A percentile compares a stretch with the other conserved stretches of the same genome.
phyloP scores from a whole-genome alignment of 1,140 invertebrate species.

The Sycobia sp. region DNA sequence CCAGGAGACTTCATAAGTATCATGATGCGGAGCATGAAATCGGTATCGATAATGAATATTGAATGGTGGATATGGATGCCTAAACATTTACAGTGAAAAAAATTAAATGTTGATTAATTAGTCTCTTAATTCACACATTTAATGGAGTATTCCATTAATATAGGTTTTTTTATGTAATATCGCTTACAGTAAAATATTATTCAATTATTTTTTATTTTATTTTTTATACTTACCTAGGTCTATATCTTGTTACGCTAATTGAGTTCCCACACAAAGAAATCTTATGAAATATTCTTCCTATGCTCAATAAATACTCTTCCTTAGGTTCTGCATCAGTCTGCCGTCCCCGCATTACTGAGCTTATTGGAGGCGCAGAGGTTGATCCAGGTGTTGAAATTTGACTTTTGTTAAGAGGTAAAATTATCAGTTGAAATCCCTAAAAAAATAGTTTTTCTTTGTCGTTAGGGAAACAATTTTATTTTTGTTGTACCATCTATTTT shows the following conservation, averaged over 20 bases:
- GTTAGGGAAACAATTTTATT: too few species aligned
- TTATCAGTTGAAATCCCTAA: conserved; percentile 86
- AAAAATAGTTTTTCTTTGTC: conserved; percentile 28
- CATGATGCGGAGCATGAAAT: conserved; percentile 91
- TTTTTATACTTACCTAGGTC: conserved; percentile 73
- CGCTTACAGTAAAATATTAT: background rate
- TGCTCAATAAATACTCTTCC: conserved; percentile 85
- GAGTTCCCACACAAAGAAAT: conserved; percentile 81
- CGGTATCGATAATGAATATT: conserved; percentile 89
- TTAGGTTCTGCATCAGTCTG: conserved; percentile 63
- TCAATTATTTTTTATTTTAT: background rate
- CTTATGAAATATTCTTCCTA: conserved; percentile 94
- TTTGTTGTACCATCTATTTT: too few species aligned
- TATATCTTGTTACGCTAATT: conserved; percentile 90
- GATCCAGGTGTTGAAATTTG: conserved; percentile 59
- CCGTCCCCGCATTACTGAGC: conserved; percentile 58
- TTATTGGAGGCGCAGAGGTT: conserved; percentile 48
- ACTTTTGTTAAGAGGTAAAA: conserved; percentile 63
- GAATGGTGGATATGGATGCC: conserved; percentile 89
- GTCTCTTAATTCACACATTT: background rate
- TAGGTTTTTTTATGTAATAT: too few species aligned
- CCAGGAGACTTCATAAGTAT: conserved; percentile 92
- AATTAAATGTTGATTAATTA: background rate
- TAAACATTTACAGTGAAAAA: conserved; percentile 64
- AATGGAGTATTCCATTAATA: too few species aligned